These are phyloP conservation scores for Harpalus rufipes DNA, from an alignment of 2,888 invertebrate genomes.

Conservation along the genomic window DNA sequence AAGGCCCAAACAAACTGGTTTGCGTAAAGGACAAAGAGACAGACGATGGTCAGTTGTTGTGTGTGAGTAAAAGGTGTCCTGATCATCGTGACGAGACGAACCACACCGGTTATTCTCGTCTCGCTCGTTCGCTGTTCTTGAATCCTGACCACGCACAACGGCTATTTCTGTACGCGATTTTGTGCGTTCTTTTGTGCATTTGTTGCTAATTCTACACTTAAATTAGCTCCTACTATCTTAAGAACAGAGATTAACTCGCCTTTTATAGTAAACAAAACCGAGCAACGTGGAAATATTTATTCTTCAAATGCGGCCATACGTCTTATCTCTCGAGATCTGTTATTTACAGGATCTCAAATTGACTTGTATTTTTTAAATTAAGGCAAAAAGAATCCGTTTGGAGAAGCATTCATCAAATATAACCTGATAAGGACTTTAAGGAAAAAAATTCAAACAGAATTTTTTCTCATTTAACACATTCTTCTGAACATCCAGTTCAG, in stretches of 20 bases:
- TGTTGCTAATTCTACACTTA: slow-evolving; percentile 42
- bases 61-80: slow-evolving; percentile 36
- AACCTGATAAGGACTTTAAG: neutral
- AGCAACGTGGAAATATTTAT: slow-evolving; percentile 5
- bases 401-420: neutral
- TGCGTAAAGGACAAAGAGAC: slow-evolving; percentile 37
- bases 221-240: slow-evolving; percentile 35
- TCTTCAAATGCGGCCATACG: neutral
- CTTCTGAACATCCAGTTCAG: neutral
- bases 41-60: slow-evolving; percentile 25
- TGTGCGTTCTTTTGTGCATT: slow-evolving; percentile 46
- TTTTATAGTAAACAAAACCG: slow-evolving; percentile 37
- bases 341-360: neutral
- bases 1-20: slow-evolving; percentile 29
- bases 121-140: slow-evolving; percentile 45
- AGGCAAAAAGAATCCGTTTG: neutral
- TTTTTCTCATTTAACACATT: neutral
- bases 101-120: slow-evolving; percentile 49
- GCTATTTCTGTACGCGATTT: slow-evolving; percentile 56
- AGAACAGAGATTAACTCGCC: slow-evolving; percentile 11
- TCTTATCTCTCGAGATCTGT: neutral
- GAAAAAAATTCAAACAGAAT: neutral
- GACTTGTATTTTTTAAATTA: neutral
- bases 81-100: slow-evolving; percentile 16
- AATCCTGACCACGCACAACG: slow-evolving; percentile 62